Evolutionary conservation across 1,140 invertebrate genomes (phyloP), one percentile per base, ranked within the genome.

Genomic region (Brachionus calyciflorus): DNA sequence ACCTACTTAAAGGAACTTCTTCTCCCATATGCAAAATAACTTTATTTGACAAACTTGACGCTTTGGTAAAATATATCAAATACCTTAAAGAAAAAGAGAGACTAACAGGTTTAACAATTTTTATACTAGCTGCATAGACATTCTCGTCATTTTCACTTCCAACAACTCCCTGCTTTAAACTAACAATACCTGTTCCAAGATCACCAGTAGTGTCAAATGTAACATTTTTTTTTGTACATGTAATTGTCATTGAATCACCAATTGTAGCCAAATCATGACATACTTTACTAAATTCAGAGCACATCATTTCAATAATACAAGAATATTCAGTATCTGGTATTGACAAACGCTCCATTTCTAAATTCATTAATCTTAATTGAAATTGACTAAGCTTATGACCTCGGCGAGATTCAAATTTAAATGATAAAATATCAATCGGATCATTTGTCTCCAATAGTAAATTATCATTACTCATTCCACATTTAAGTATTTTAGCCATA

Each of bases 241-340:
- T 89, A 83, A 99, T 98, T 7, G 92, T 90, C 79, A 99, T 91
- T 5, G 93, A 93, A 84, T 99, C 97, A 40, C 96, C 96, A 87
- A 99, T 97, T 82, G 97, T 94, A 73, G 92, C 92, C 26, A 99
- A 87, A 88, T 99, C 96, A 78, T 93, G 88, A 79, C 94, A 94
- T 77, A 99, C 96, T 80, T 94, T 89, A 2, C 94, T 92, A 85
- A 99, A 99, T 87, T 99, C 96, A 49, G 86, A 88, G 44, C 94
- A 91, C 14, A 95, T 94, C 90, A 99, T 91, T 82, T 94, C 93
- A 17, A 99, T 91, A 3, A 95, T 90, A 84, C 94, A 96, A 4
- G 93, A 92, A 85, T 99, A 99, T 78, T 95, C 91, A 12, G 95
- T 98, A 86, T 99, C 95, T 26, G 97, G 97, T 84, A 99, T 99